A percentile compares a stretch with the other conserved stretches of the same genome.
phyloP scores from a whole-genome alignment of 2,797 vertebrate species.

The Tauraco hartlaubi region DNA sequence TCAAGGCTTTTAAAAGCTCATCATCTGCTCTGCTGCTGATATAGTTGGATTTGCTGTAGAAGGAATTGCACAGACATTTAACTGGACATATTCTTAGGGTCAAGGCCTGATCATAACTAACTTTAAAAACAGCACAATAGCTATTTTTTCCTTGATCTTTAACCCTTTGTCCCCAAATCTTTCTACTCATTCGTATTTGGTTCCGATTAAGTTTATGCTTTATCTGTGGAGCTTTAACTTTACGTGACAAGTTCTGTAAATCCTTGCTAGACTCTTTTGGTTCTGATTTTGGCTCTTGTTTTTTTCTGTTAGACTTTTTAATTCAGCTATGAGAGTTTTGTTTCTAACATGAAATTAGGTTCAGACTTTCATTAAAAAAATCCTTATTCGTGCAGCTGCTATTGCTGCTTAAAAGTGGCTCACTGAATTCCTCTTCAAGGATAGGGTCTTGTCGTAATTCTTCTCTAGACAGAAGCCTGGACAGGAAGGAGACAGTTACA shows the following conservation, averaged over 20 bases:
- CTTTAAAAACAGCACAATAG: not conserved
- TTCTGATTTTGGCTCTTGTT: slow-evolving; percentile 12
- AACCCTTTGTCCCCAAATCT: not conserved
- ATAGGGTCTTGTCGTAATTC: not conserved
- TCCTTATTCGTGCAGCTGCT: not conserved
- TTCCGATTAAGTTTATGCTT: not conserved
- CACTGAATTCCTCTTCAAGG: not conserved
- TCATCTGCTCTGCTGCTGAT: not conserved
- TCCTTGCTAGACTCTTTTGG: not conserved
- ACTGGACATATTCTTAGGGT: not conserved
- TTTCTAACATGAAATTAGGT: not conserved
- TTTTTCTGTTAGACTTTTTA: not conserved
- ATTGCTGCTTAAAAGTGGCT: not conserved
- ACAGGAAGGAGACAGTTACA: not conserved
- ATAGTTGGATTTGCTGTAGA: not conserved
- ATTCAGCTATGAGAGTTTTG: not conserved
- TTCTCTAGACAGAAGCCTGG: not conserved
- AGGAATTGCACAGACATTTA: not conserved
- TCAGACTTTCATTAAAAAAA: slow-evolving; percentile 1
- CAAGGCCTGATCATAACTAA: not conserved
- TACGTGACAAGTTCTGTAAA: not conserved
- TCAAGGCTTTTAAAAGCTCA: not conserved
- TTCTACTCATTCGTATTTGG: not conserved
- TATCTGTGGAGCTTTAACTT: not conserved
- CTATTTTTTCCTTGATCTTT: not conserved